Evolutionary conservation across 2,113 vertebrate genomes (phyloP), one percentile per base, ranked within the genome.

Genomic region (Acanthisitta chloris): DNA sequence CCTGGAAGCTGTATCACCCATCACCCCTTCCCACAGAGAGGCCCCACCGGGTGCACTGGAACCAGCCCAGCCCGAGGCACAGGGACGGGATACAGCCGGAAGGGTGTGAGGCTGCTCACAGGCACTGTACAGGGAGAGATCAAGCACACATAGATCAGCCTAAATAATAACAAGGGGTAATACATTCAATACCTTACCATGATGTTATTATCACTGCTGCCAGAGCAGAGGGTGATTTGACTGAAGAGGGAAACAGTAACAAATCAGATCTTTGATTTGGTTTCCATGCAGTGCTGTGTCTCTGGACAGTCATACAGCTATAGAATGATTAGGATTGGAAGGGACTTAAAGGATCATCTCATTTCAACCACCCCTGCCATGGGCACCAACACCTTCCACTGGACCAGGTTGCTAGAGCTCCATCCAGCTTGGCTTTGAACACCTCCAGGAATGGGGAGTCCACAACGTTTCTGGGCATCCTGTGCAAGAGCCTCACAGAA

Each of bases 341-440:
- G 24, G 15, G 17, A 86, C 28, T 15, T 28, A 38, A 28, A 28
- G 52, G n/a, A 40, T 13, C 46, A 20, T 40, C 8, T 17, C n/a
- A 3, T 23, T 29, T n/a, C n/a, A 28, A 0, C 7, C 34, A 31
- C 23, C 19, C 19, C 6, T 2, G 10, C 67, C 10, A 40, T 23
- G n/a, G 28, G 11, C 48, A 52, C 34, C 34, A 46, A 38, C 67
- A 70, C 10, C 25, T 33, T 71, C 36, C 21, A 33, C 4, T 25
- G 18, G 8, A 24, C 5, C 23, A 58, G n/a, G 36, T 10, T 33
- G 29, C 21, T 17, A 31, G 42, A 14, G 10, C 5, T 21, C 8
- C 49, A 25, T 5, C 28, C 36, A 33, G 3, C 13, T 3, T 42
- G 21, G 7, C 18, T 15, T 14, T 23, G 38, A 52, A 40, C 36